Evolutionary conservation across 1,140 invertebrate species (phyloP), one percentile per base, ranked within the genome.

Genomic region (Drosophila obscura): DNA sequence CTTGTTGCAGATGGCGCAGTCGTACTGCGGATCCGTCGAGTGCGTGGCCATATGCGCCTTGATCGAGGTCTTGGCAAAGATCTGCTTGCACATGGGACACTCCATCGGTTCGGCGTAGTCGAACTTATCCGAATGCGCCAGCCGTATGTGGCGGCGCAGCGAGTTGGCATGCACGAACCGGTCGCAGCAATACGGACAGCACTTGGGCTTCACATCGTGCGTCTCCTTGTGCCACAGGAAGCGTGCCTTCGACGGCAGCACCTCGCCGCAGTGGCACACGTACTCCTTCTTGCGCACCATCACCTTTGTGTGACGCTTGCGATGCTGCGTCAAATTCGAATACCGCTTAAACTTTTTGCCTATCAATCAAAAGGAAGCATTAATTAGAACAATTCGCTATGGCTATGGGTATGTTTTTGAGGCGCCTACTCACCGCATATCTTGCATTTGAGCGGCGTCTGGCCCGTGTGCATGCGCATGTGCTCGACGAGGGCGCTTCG

Each of bases 311-410:
- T 94, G 94, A 6, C 93, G 92, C 77, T 95, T 96, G 73, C 95
- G 95, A 91, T 98, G 97, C 82, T 97, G 96, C 11, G 96, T 96
- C 77, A 97, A 93, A 91, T 97, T 97, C 57, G 96, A 97, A 91
- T 97, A 95, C 13, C 96, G 94, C 22, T 95, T 94, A 91, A 97
- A 98, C n/a, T 94, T 95, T 87, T 96, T 95, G 6, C 90, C 90
- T 91, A 16, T 5, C 6, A 35, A n/a, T 6, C 8, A 35, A n/a
- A 55, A 8, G n/a, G n/a, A 1, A 4, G 9, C 0, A 19, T 31
- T 22, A 43, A n/a, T 8, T 9, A 44, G 15, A 41, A 24, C 13
- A 15, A 11, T 8, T 46, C 8, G 8, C 19, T 35, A 44, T 39
- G 26, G 8, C 31, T n/a, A 1, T 16, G 0, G 0, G 1, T 31